A percentile compares a stretch with the other conserved stretches of the same genome.
These are phyloP conservation scores for Gnathonemus longibarbis DNA, from an alignment of 2,113 vertebrate species.

Conservation along the genomic window DNA sequence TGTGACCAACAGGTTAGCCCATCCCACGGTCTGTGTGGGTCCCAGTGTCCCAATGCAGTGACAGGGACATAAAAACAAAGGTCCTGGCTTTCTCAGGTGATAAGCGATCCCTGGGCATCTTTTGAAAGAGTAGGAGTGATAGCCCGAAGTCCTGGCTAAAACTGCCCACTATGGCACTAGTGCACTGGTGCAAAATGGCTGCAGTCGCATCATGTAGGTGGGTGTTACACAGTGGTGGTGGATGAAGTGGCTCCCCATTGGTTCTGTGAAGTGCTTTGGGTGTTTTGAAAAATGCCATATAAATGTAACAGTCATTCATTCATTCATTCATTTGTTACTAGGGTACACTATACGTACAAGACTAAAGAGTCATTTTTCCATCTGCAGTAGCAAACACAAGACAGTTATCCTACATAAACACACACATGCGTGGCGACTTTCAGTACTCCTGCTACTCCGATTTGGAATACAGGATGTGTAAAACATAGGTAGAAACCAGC, in stretches of 20 bases:
- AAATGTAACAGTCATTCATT: neutral
- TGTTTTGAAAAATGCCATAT: neutral
- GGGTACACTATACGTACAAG: neutral
- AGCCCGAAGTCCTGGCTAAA: neutral
- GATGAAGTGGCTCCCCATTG: neutral
- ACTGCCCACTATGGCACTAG: neutral
- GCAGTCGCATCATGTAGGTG: neutral
- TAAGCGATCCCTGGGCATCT: neutral
- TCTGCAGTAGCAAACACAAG: neutral
- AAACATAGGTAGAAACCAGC: neutral
- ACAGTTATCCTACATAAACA: neutral
- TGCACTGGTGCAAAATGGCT: neutral
- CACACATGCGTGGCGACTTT: neutral
- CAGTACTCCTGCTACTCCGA: neutral
- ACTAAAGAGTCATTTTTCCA: neutral
- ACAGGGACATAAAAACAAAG: neutral
- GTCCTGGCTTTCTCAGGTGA: neutral
- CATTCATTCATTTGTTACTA: neutral
- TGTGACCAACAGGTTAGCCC: too few relatives aligned
- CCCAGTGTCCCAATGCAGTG: too few relatives aligned
- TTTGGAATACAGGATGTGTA: neutral
- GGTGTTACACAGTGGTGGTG: neutral
- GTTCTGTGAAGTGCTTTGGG: neutral
- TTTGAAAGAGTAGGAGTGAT: neutral
- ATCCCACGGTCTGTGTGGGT: too few relatives aligned